phyloP scores from a whole-genome alignment of 2,113 vertebrate genomes.

The Ictalurus punctatus region DNA sequence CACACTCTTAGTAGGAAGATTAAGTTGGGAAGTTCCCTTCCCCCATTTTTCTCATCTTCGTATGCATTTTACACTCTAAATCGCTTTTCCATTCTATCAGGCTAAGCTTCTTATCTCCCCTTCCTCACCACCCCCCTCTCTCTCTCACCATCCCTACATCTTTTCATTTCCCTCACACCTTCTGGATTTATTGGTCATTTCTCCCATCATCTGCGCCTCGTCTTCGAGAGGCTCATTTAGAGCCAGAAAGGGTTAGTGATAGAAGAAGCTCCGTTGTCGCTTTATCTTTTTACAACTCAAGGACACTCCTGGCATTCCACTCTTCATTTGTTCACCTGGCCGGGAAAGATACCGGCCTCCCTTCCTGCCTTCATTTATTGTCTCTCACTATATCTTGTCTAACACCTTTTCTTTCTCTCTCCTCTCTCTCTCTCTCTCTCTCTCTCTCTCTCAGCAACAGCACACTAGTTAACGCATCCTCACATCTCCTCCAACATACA shows the following conservation, averaged over 20 bases:
- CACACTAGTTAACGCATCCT: neutral
- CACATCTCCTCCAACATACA: conserved; percentile 1
- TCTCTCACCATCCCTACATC: neutral
- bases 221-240: conserved; percentile 29
- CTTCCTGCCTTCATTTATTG: neutral
- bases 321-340: conserved; percentile 16
- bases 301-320: conserved; percentile 14
- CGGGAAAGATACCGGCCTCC: neutral
- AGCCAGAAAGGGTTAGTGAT: neutral
- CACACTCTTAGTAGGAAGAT: neutral
- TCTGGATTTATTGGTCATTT: conserved; percentile 38
- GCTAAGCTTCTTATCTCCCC: conserved; percentile 27
- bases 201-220: conserved; percentile 32
- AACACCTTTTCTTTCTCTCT: neutral
- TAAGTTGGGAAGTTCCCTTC: neutral
- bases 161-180: conserved; percentile 30
- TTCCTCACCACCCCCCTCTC: neutral
- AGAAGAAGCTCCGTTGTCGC: neutral
- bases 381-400: neutral
- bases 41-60: neutral
- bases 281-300: conserved; percentile 20
- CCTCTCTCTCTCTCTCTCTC: neutral
- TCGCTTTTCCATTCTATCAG: conserved; percentile 3
- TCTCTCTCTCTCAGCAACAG: neutral
- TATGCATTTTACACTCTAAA: neutral